Percentiles rank a stretch among this genome's conserved stretches.
Evolutionary conservation across 1,140 invertebrate species (phyloP).

Genomic region (Gryllus bimaculatus): DNA sequence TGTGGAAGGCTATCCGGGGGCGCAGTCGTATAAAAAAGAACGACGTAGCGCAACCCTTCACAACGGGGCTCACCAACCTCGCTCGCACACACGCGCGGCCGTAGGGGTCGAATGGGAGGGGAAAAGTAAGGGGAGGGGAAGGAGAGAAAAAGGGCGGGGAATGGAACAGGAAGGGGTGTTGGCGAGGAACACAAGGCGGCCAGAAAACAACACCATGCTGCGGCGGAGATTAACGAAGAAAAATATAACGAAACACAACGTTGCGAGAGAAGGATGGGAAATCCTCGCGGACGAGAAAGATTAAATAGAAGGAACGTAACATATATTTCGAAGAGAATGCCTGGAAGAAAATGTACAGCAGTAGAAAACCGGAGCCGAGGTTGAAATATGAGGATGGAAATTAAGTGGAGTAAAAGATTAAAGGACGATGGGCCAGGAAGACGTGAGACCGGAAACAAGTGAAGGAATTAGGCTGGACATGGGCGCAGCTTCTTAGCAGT

Average conservation of each 20-base stretch:
- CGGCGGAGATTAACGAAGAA: neutral
- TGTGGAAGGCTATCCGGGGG: no score
- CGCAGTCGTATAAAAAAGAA: no score
- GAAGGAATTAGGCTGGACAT: neutral
- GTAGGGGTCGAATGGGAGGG: no score
- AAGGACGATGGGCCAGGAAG: neutral
- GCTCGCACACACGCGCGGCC: no score
- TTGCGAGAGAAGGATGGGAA: neutral
- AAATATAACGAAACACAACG: neutral
- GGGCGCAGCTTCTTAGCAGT: neutral
- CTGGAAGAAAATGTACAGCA: neutral
- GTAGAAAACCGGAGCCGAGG: neutral
- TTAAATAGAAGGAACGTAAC: slow-evolving; percentile 1
- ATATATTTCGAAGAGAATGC: neutral
- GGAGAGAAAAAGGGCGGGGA: no score
- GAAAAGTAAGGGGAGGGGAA: no score
- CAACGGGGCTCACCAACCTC: no score
- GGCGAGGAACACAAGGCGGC: neutral
- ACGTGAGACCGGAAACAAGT: neutral
- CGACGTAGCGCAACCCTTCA: no score
- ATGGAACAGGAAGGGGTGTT: neutral
- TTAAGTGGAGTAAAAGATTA: neutral
- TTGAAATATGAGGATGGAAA: slow-evolving; percentile 1
- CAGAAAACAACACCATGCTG: neutral
- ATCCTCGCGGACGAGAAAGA: neutral